phyloP scores from a whole-genome alignment of 2,888 invertebrate genomes.

The Dasysyrphus tricinctus region DNA sequence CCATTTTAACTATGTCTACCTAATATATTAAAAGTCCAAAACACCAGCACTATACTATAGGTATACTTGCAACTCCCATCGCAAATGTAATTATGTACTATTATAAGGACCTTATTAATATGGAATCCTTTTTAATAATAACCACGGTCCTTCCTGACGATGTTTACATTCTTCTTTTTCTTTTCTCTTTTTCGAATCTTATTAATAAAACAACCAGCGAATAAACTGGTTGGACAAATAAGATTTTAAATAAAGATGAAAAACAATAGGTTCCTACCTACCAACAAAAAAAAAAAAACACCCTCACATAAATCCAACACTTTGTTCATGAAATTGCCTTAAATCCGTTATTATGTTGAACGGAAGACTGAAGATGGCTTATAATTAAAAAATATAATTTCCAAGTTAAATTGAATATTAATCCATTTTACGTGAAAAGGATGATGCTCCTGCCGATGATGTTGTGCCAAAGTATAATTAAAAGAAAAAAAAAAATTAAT shows the following conservation, averaged over 20 bases:
- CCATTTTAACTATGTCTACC: no score
- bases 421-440: conserved; percentile 65
- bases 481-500: neutral
- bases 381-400: conserved; percentile 74
- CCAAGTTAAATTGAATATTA: conserved; percentile 72
- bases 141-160: conserved; percentile 5
- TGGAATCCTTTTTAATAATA: conserved; percentile 28
- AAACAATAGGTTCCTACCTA: no score
- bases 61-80: no score
- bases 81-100: conserved; percentile 49
- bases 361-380: conserved; percentile 36
- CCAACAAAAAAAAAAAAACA: neutral
- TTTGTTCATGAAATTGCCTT: conserved; percentile 12
- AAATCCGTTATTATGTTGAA: conserved; percentile 26
- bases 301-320: neutral
- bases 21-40: no score
- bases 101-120: conserved; percentile 71
- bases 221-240: conserved; percentile 11
- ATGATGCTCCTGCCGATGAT: conserved; percentile 15
- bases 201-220: conserved; percentile 22
- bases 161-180: conserved; percentile 11
- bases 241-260: neutral
- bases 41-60: no score
- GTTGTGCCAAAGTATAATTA: conserved; percentile 12
- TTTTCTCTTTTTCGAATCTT: conserved; percentile 1